phyloP scores from a whole-genome alignment of 2,888 invertebrate species.

The Drosophila phalerata region DNA sequence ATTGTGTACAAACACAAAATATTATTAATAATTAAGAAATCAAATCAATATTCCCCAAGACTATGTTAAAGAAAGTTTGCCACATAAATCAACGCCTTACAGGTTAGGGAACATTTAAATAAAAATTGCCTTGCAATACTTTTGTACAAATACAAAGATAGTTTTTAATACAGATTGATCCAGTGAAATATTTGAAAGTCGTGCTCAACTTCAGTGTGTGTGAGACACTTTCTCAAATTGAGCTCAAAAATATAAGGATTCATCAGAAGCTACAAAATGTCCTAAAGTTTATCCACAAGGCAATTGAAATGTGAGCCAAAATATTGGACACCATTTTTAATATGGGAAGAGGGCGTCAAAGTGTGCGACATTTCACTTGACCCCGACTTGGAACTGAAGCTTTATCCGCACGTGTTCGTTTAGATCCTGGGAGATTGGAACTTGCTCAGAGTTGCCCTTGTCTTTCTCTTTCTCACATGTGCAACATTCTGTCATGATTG shows the following conservation, averaged over 20 bases:
- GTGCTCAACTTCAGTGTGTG: not conserved
- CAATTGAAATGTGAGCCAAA: slow-evolving; percentile 42
- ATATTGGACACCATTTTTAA: slow-evolving; percentile 36
- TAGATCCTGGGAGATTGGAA: slow-evolving; percentile 2
- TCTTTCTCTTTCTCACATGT: slow-evolving; percentile 21
- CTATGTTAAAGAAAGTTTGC: too few relatives aligned
- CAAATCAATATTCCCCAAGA: too few relatives aligned
- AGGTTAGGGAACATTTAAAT: too few relatives aligned
- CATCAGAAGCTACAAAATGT: slow-evolving; percentile 25
- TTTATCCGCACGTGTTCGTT: slow-evolving; percentile 26
- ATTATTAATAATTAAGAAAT: too few relatives aligned
- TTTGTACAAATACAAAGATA: too few relatives aligned
- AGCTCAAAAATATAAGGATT: slow-evolving; percentile 9
- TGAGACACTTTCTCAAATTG: slow-evolving; percentile 15
- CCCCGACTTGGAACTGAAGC: not conserved
- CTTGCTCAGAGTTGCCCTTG: slow-evolving; percentile 24
- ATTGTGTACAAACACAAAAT: not conserved
- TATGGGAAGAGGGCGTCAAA: not conserved
- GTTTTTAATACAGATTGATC: not conserved
- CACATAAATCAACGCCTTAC: too few relatives aligned
- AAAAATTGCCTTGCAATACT: too few relatives aligned
- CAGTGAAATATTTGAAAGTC: not conserved
- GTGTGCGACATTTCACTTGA: slow-evolving; percentile 33
- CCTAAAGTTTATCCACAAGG: slow-evolving; percentile 33
- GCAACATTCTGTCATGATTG: slow-evolving; percentile 53